Evolutionary conservation across 2,797 vertebrate genomes (phyloP), one percentile per base, ranked within the genome.

Genomic region (Hemibagrus guttatus): DNA sequence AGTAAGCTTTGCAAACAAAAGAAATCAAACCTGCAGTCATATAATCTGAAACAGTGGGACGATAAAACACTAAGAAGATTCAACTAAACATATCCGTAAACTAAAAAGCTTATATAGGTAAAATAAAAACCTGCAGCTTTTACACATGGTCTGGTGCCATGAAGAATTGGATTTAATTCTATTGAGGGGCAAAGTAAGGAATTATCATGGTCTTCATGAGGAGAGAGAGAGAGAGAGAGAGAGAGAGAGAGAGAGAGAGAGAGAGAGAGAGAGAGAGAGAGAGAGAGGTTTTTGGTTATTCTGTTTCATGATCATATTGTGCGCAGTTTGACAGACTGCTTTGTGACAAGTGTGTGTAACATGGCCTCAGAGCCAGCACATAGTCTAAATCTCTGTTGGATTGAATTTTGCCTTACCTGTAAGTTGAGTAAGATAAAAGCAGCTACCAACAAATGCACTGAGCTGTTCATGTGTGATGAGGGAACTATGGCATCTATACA

Each of bases 401-500:
- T 59, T 79, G 54, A 58, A 59, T 79, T 23, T 26, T 59, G 9
- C 9, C 54, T 59, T 59, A 79, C 31, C 17, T 79, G 31, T 39
- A 39, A 26, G 28, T 21, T 31, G 31, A 78, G 54, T 35, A 78
- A 21, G 17, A 78, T 78, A 58, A 78, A 78, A 58, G 54, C 54
- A 58, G 28, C 17, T 78, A 28, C 11, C 54, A 31, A 58, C 21
- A 21, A 56, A 19, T 35, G 4, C 56, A 78, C 7, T 58, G 52
- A 74, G 14, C 14, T 52, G n/a, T 79, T 79, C 28, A 59, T 58
- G 28, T 19, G 52, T 79, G 75, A 79, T 59, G 75, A 79, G 35
- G 17, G n/a, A 58, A 35, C 23, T 35, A 39, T 59, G 74, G 17
- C 17, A 54, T n/a, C 16, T 28, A 8, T 54, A 54, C 49, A 17